Evolutionary conservation across 2,113 vertebrate species (phyloP), one percentile per base, ranked within the genome.

Genomic region (Alaudala cheleensis): DNA sequence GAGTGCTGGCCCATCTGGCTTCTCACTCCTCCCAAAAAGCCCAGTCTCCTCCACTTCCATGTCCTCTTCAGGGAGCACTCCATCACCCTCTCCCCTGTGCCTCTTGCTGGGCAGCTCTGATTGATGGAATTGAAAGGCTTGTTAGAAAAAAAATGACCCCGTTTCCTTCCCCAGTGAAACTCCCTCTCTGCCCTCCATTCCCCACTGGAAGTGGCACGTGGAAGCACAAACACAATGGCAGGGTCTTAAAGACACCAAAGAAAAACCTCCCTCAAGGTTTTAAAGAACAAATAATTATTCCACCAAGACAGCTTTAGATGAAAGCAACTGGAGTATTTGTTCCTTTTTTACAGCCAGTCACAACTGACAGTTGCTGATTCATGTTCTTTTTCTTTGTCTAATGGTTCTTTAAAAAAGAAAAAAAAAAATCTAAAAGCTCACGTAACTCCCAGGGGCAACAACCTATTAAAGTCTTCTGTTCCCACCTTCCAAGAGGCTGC

Each of bases 91-190:
- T 23, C 98, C 97, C 94, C 89, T 95, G 28, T 97, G 98, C 61
- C 97, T 98, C 96, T 99, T 99, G 51, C 93, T 93, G 74, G 98
- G 98, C 95, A 98, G 97, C 81, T 98, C 98, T 98, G 49, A 33
- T 21, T 0, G 66, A 87, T 10, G 19, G 64, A 71, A 93, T 37
- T 25, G 20, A 70, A 85, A 85, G 17, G 4, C 5, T 61, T 20
- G 53, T 44, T 39, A 87, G 24, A 37, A 37, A 37, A 42, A 16
- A 16, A 25, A 8, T 10, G 0, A 12, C 37, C 50, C 13, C 20
- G 16, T 47, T 74, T 54, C 33, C 7, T 33, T 56, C 76, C 37
- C 16, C 22, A 3, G 0, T 22, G 28, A 25, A 64, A 51, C 33
- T 14, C 34, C 37, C n/a, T n/a, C 18, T 4, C 16, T n/a, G 15